Conservation (phyloP, 1,140 invertebrate genomes). For the Sycobia sp. region DNA sequence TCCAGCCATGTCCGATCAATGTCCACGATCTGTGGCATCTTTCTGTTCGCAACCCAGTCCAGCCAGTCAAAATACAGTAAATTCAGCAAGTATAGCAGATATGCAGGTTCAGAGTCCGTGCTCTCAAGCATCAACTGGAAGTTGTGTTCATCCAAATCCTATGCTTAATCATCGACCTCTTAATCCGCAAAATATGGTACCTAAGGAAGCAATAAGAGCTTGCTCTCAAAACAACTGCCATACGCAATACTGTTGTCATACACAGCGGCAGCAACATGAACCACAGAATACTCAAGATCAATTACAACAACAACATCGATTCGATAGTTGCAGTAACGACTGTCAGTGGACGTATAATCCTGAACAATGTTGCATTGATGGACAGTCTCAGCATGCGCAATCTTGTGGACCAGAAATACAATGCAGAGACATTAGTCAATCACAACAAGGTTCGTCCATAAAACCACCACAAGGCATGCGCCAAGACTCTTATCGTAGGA, state of each 20-base stretch:
- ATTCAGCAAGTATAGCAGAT: conserved; percentile 29
- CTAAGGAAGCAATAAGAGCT: conserved; percentile 40
- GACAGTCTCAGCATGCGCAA: conserved; percentile 37
- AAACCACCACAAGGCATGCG: conserved; percentile 69
- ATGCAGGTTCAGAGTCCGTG: conserved; percentile 39
- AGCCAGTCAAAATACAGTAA: conserved; percentile 35
- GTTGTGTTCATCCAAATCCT: conserved; percentile 47
- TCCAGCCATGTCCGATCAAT: conserved; percentile 35
- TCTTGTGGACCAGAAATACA: conserved; percentile 64
- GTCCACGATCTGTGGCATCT: conserved; percentile 41
- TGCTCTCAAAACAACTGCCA: conserved; percentile 52
- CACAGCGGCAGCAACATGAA: conserved; percentile 16
- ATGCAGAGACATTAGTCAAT: conserved; percentile 71
- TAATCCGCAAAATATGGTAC: conserved; percentile 25
- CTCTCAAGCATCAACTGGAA: conserved; percentile 40
- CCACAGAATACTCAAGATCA: background rate
- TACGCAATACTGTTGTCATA: conserved; percentile 40
- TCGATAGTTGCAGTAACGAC: conserved; percentile 44
- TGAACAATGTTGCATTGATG: conserved; percentile 49
- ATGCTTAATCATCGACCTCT: conserved; percentile 2
- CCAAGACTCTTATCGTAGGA: conserved; percentile 84
- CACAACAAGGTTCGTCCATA: conserved; percentile 59
- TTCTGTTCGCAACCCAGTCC: conserved; percentile 40
- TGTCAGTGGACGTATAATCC: conserved; percentile 53
- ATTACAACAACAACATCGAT: conserved; percentile 41